phyloP scores from a whole-genome alignment of 2,888 invertebrate genomes.

The Axea sp. region DNA sequence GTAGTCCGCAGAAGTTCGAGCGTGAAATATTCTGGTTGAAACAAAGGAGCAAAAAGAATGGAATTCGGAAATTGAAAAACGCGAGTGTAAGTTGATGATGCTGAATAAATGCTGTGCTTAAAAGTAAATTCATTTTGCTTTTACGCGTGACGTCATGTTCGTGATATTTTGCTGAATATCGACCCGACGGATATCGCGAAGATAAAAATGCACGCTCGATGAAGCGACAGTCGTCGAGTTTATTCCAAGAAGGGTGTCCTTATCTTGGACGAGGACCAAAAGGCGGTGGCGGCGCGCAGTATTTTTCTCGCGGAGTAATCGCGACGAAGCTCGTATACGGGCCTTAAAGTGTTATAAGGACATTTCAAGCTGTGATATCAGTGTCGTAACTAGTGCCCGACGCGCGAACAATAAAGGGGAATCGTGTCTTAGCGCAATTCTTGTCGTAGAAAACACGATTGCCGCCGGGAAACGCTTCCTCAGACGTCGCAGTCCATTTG shows the following conservation, averaged over 20 bases:
- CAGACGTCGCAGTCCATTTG: slow-evolving; percentile 36
- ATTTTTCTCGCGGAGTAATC: slow-evolving; percentile 58
- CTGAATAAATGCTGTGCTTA: too few species aligned
- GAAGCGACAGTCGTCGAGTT: slow-evolving; percentile 37
- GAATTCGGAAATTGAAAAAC: too few species aligned
- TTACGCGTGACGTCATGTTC: not conserved
- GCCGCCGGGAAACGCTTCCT: slow-evolving; percentile 33
- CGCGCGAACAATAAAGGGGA: slow-evolving; percentile 50
- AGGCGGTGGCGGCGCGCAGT: slow-evolving; percentile 11
- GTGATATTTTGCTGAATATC: slow-evolving; percentile 33
- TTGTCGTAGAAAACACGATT: slow-evolving; percentile 44
- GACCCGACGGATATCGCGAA: slow-evolving; percentile 7
- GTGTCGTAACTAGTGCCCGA: slow-evolving; percentile 45
- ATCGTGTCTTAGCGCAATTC: slow-evolving; percentile 52
- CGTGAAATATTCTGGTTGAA: too few species aligned
- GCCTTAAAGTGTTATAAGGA: slow-evolving; percentile 57
- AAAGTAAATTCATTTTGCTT: too few species aligned
- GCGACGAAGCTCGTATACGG: slow-evolving; percentile 56
- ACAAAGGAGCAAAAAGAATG: too few species aligned
- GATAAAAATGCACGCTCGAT: slow-evolving; percentile 55
- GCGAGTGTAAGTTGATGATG: too few species aligned
- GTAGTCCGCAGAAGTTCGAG: too few species aligned
- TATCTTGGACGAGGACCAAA: slow-evolving; percentile 55
- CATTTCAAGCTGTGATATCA: slow-evolving; percentile 55
- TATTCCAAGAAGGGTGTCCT: slow-evolving; percentile 40